These are phyloP conservation scores for Thymelicus sylvestris DNA, from an alignment of 2,888 invertebrate genomes.

Conservation along the genomic window DNA sequence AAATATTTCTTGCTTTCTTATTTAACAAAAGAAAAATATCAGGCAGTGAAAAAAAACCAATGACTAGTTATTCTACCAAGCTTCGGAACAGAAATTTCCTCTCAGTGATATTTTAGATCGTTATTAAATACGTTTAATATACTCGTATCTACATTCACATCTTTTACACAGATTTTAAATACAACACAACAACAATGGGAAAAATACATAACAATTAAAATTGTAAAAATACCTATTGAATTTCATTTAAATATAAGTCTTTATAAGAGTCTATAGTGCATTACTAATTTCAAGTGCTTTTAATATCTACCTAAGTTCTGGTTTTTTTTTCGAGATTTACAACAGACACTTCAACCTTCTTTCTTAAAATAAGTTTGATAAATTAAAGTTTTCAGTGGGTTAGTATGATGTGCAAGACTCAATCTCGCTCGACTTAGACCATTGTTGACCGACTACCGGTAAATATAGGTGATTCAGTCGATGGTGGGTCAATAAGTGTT, in stretches of 20 bases:
- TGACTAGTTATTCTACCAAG: slow-evolving; percentile 71
- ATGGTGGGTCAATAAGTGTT: slow-evolving; percentile 75
- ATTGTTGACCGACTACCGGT: slow-evolving; percentile 75
- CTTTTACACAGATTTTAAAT: slow-evolving; percentile 42
- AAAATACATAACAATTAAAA: slow-evolving; percentile 50
- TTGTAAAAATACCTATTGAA: slow-evolving; percentile 13
- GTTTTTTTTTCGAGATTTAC: slow-evolving; percentile 13
- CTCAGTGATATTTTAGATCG: slow-evolving; percentile 59
- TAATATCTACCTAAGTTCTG: not conserved
- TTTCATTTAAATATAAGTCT: slow-evolving; percentile 12
- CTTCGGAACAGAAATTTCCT: slow-evolving; percentile 83
- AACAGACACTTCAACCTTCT: slow-evolving; percentile 20
- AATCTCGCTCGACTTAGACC: slow-evolving; percentile 58
- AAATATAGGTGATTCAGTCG: slow-evolving; percentile 65
- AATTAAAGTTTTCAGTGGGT: slow-evolving; percentile 46
- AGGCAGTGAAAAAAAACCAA: slow-evolving; percentile 46
- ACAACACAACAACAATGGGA: slow-evolving; percentile 65
- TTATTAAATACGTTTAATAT: slow-evolving; percentile 43
- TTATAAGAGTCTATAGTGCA: slow-evolving; percentile 12
- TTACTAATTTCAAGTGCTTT: slow-evolving; percentile 28
- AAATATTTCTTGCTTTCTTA: slow-evolving; percentile 79
- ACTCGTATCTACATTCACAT: slow-evolving; percentile 46
- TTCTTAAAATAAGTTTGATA: slow-evolving; percentile 35
- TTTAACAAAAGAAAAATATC: slow-evolving; percentile 45
- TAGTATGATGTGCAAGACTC: slow-evolving; percentile 20